These are phyloP conservation scores for Rhagium mordax DNA, from an alignment of 2,888 invertebrate genomes.

Conservation along the genomic window DNA sequence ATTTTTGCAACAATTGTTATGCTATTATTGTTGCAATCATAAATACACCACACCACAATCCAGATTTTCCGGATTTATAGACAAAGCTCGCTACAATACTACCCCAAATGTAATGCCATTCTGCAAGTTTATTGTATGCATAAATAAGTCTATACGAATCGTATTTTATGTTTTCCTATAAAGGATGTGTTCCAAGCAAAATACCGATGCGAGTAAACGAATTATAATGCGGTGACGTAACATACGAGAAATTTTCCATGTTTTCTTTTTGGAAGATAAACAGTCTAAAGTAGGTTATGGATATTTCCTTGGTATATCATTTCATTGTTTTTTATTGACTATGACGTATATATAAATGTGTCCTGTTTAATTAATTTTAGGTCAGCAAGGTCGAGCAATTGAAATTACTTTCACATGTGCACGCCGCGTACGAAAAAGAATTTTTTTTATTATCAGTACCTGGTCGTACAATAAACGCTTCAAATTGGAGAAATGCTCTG, in stretches of 20 bases:
- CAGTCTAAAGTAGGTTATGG: neutral
- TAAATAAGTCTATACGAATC: too few species aligned
- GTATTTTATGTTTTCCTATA: too few species aligned
- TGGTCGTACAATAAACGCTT: neutral
- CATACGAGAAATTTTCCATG: neutral
- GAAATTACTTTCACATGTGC: constrained; percentile 7
- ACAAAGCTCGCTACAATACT: too few species aligned
- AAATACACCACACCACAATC: too few species aligned
- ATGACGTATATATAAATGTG: constrained; percentile 6
- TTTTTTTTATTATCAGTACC: neutral
- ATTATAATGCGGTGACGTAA: neutral
- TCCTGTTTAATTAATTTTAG: constrained; percentile 17
- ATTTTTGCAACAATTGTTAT: too few species aligned
- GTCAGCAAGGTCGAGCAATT: constrained; percentile 15
- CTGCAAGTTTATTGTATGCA: too few species aligned
- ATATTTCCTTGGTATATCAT: neutral
- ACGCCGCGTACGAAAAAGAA: neutral
- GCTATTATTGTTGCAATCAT: too few species aligned
- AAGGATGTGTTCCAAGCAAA: neutral
- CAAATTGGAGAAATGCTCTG: neutral
- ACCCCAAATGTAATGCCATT: too few species aligned
- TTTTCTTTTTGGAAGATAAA: constrained; percentile 2
- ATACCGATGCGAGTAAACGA: too few species aligned
- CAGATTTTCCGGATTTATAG: too few species aligned
- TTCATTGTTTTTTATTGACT: constrained; percentile 7